phyloP scores from a whole-genome alignment of 2,797 vertebrate genomes.

The Fratercula arctica region DNA sequence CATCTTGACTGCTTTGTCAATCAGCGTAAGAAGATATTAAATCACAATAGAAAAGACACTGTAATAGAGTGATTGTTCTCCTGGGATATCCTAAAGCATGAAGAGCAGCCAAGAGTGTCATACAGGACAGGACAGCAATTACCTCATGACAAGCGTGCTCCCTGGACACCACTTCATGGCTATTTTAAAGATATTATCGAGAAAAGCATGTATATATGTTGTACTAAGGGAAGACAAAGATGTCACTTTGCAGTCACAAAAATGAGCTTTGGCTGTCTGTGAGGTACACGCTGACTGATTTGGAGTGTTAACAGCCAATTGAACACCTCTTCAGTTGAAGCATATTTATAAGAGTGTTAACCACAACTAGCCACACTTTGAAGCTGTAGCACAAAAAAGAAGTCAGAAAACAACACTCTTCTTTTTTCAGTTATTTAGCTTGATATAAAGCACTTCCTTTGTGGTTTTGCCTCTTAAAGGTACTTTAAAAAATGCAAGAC shows the following conservation, averaged over 20 bases:
- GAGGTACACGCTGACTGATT: slow-evolving; percentile 26
- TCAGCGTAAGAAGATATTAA: slow-evolving; percentile 23
- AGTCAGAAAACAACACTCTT: not conserved
- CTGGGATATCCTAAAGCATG: not conserved
- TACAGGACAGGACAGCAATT: slow-evolving; percentile 30
- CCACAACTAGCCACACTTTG: not conserved
- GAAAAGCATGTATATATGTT: not conserved
- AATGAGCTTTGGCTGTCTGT: not conserved
- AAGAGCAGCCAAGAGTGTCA: slow-evolving; percentile 22
- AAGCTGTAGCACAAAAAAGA: not conserved
- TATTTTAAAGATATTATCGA: not conserved
- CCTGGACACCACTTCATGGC: not conserved
- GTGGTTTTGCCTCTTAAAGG: not conserved
- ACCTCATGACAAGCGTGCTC: not conserved
- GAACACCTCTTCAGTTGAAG: not conserved
- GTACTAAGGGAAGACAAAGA: not conserved
- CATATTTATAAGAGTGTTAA: not conserved
- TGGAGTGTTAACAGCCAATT: slow-evolving; percentile 6
- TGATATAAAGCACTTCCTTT: not conserved
- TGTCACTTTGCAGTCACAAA: not conserved
- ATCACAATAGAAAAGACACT: slow-evolving; percentile 18
- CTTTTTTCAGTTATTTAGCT: not conserved
- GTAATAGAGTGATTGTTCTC: slow-evolving; percentile 19
- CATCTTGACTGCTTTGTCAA: not conserved
- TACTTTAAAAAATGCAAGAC: not conserved